Conservation (phyloP, 2,113 vertebrate species). For the Furnarius figulus region DNA sequence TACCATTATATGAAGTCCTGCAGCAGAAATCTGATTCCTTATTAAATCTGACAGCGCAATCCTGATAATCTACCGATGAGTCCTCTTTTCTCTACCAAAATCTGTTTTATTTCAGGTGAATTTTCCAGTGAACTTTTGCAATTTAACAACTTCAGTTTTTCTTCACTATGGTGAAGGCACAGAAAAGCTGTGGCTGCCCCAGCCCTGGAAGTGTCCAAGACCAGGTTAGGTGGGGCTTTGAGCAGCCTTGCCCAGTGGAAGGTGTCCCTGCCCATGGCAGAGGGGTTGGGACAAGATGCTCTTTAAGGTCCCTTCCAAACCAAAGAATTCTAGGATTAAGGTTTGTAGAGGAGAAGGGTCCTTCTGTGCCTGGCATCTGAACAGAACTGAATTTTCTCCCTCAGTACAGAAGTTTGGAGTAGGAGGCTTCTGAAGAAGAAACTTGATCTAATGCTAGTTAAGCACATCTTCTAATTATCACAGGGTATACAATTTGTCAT, state of each 20-base stretch:
- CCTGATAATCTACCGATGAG: neutral
- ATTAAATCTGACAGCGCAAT: neutral
- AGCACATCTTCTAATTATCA: neutral
- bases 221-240: rapidly evolving
- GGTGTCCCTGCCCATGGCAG: neutral
- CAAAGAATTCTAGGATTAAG: neutral
- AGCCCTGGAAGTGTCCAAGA: neutral
- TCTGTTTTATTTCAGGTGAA: neutral
- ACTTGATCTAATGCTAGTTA: neutral
- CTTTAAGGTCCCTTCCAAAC: neutral
- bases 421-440: neutral
- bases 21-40: neutral
- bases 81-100: neutral
- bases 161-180: neutral
- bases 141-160: neutral
- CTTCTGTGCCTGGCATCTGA: neutral
- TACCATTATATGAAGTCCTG: neutral
- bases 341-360: neutral
- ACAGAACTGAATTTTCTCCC: neutral
- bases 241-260: rapidly evolving
- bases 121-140: neutral
- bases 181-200: neutral
- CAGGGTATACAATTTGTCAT: neutral
- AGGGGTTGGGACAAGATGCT: rapidly evolving
- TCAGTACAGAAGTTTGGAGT: neutral